phyloP scores from a whole-genome alignment of 2,113 vertebrate species.

The Poeciliopsis retropinna region DNA sequence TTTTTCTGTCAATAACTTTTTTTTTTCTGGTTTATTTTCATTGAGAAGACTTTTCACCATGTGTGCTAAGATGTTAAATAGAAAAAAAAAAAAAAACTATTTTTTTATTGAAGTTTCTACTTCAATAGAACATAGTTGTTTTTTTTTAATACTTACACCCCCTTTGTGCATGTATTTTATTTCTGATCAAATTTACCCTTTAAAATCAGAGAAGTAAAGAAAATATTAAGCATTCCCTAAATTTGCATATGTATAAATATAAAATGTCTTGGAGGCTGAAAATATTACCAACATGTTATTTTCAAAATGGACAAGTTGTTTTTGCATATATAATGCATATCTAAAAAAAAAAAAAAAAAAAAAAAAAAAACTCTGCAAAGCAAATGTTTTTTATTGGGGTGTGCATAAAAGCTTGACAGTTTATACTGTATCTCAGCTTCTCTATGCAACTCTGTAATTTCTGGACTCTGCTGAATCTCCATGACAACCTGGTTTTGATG shows the following conservation, averaged over 20 bases:
- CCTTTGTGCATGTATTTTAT: neutral
- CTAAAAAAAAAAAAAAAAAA: neutral
- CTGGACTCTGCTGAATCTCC: constrained; percentile 87
- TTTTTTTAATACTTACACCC: neutral
- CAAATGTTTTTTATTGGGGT: constrained; percentile 47
- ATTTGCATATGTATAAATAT: neutral
- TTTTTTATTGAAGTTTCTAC: neutral
- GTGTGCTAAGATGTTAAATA: neutral
- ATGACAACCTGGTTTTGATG: constrained; percentile 90
- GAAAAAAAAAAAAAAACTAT: neutral
- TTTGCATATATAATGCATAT: constrained; percentile 25
- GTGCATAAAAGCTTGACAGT: constrained; percentile 30
- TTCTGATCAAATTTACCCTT: neutral
- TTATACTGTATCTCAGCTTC: constrained; percentile 47
- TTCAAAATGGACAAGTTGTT: neutral
- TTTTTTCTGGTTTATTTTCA: constrained; percentile 18
- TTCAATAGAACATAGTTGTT: neutral
- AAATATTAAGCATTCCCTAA: neutral
- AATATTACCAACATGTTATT: neutral
- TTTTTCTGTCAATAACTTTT: constrained; percentile 38
- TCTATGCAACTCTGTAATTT: constrained; percentile 72
- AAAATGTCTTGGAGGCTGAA: neutral
- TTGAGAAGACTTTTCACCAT: neutral
- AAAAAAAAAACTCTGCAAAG: constrained; percentile 33
- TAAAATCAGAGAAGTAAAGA: neutral